Base-by-base conservation (phyloP, 2,888 invertebrate species). In the Drosophila monieri region DNA sequence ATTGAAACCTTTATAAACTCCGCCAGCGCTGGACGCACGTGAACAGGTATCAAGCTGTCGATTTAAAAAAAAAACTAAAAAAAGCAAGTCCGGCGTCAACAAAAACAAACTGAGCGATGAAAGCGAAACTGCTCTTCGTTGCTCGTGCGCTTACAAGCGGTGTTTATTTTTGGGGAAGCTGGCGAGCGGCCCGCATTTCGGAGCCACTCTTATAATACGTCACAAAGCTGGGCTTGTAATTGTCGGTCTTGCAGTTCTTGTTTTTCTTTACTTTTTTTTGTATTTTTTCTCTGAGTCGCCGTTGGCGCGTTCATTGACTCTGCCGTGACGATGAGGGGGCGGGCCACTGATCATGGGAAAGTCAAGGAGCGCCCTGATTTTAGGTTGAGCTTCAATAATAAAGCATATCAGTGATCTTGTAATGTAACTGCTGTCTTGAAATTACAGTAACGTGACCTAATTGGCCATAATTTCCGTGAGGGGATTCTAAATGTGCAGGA, bases 1-100 rank as follows among this genome's bases (percentile, higher is more conserved):
- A 56, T 72, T 58, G 70, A 52, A 68, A 74, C 77, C 76, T 89
- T 87, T 87, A 87, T 87, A 88, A 87, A 89, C 86, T 88, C 73
- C 14, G 66, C 18, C 14, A 27, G 41, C 43, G 51, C 14, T 18
- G 43, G 41, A 54, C 87, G 83, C 80, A 80, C 80, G 85, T 80
- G 80, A 87, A 87, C 88, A 75, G 88, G 76, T 85, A 80, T 72
- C 78, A 69, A 62, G 46, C 39, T 14, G 39, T n/a, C 14, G 9
- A 39, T 59, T 27, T 46, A 58, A 44, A 6, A 30, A 30, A 32
- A 3, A 32, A 37, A 6, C 14, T 8, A 12, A 27, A 6, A 15
- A 49, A 32, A 44, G 44, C 30, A 39, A 21, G 10, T 21, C 21
- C 41, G 15, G 41, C 44, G 12, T 8, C 32, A 62, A 51, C 32